Evolutionary conservation across 64 coral and sea anemone species (phyloP).

Genomic region (Anthopleura sola): DNA sequence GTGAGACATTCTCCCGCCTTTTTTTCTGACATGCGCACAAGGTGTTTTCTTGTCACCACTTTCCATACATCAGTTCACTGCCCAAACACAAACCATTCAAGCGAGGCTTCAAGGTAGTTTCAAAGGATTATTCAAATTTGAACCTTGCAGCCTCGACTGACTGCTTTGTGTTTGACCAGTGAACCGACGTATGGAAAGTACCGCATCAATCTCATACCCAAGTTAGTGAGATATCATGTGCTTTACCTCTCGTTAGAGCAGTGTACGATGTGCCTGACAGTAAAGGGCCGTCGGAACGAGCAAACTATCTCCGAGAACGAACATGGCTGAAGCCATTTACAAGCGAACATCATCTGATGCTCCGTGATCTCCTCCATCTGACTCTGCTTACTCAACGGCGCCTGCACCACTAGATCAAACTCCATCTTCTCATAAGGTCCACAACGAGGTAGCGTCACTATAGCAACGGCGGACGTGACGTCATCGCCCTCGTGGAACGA

Average conservation of each 20-base stretch:
- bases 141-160: too few relatives aligned
- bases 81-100: too few relatives aligned
- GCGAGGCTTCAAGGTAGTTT: too few relatives aligned
- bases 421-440: slow-evolving; percentile 77
- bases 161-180: too few relatives aligned
- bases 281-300: slow-evolving; percentile 66
- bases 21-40: neutral
- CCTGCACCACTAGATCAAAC: slow-evolving; percentile 61
- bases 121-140: too few relatives aligned
- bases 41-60: too few relatives aligned
- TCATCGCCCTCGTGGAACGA: slow-evolving; percentile 41
- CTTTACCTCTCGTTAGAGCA: slow-evolving; percentile 68
- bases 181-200: too few relatives aligned
- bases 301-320: slow-evolving; percentile 42
- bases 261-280: slow-evolving; percentile 59
- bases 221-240: neutral
- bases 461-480: slow-evolving; percentile 41
- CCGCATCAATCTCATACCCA: too few relatives aligned
- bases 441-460: slow-evolving; percentile 66
- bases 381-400: slow-evolving; percentile 71
- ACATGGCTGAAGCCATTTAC: slow-evolving; percentile 74
- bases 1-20: neutral
- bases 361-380: slow-evolving; percentile 51
- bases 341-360: slow-evolving; percentile 41
- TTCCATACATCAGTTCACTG: too few relatives aligned